Evolutionary conservation across 2,797 vertebrate species (phyloP), one percentile per base, ranked within the genome.

Genomic region (Malacoctenus gilli): DNA sequence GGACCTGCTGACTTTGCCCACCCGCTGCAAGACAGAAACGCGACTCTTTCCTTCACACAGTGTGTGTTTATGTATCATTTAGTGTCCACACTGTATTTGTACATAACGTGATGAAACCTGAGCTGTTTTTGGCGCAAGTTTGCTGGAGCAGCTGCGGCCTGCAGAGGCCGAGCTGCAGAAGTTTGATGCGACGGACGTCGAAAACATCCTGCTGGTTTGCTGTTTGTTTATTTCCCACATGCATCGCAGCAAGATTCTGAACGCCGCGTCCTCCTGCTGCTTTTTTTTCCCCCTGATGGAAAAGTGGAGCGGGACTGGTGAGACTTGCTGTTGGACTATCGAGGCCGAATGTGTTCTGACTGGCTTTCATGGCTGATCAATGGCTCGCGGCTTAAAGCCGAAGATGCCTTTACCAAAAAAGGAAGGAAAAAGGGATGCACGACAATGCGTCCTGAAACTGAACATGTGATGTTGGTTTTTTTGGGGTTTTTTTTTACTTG

Each of bases 401-500:
- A 53, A 21, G 48, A 75, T 48, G 78, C 78, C 72, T 78, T 83
- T 49, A 64, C 71, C 21, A 41, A 63, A 75, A 65, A 65, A 52
- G 68, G 39, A 37, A 28, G 25, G n/a, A n/a, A 57, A 44, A 40
- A 50, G 48, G n/a, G 3, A 30, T 11, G 12, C 20, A 48, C 25
- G 34, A 21, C 32, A 15, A 19, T 63, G 52, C 47, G 22, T 40
- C 14, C 6, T 12, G 20, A 31, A 51, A 37, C 19, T 30, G 20
- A 19, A 70, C 23, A 63, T 56, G 12, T 14, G 19, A 21, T n/a
- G n/a, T n/a, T n/a, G n/a, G n/a, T n/a, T n/a, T n/a, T n/a, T n/a
- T n/a, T n/a, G n/a, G 62, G 50, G 55, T n/a, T n/a, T 50, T 59
- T 59, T 69, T 69, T 84, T 82, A 90, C 85, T 66, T 77, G 40